Base-by-base conservation (phyloP, 2,888 invertebrate genomes). In the Mythimna lalbum region DNA sequence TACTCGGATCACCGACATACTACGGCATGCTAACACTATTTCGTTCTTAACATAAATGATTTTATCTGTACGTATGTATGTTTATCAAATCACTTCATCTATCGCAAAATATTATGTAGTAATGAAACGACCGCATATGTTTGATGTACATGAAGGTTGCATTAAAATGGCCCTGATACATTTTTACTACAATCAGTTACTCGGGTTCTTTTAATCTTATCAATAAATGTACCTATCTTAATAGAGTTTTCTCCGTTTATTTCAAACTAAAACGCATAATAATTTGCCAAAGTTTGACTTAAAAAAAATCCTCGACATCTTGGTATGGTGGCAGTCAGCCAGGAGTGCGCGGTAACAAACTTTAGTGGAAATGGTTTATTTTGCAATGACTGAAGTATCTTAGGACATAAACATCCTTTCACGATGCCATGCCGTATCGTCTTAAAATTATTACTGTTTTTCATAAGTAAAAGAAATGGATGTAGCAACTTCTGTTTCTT, bases 61-160 rank as follows among this genome's bases (percentile, higher is more conserved):
- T 62, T 80, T 80, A 82, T 80, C 80, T 53, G 33, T 53, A 39
- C 36, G 1, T 43, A 14, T 4, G 14, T 21, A 33, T 21, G 36
- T 69, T 79, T 80, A 80, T 80, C 83, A 52, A 47, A 79, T 21
- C 68, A 74, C 80, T 80, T 66, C 63, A 80, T 65, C 23, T 77
- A 69, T 79, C 78, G 23, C 49, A 19, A 47, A 77, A 69, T 47
- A 66, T 67, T 12, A 59, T 60, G 31, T 65, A 56, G 23, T 62
- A 79, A 65, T 79, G 57, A 75, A 74, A 62, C 27, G n/a, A 4
- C 43, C 55, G 21, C 23, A 59, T 43, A 17, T 68, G 47, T 33
- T 47, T 62, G 50, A 81, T 57, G 27, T 56, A 43, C 49, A 60
- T 10, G 57, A 39, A 63, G 27, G 14, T 17, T 55, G 55, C 61